Conservation (phyloP, 1,140 invertebrate genomes). For the Aphaenogaster rudis region DNA sequence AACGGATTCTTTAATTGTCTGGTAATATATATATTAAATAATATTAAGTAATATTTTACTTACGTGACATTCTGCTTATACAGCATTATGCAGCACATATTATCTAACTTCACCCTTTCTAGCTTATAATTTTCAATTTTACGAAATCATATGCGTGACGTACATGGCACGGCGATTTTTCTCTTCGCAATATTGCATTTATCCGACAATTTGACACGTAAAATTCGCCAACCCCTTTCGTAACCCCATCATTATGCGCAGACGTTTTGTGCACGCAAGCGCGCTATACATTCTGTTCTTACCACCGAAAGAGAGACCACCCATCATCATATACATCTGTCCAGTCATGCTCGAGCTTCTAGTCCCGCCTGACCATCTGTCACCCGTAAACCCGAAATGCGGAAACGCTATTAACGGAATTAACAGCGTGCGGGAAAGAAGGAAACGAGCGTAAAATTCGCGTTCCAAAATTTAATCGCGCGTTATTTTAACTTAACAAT, state of each 20-base stretch:
- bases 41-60: not conserved
- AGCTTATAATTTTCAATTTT: not conserved
- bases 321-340: conserved; percentile 21
- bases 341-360: conserved; percentile 40
- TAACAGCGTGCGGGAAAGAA: not conserved
- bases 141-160: not conserved
- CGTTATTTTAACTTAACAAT: not conserved
- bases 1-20: not conserved
- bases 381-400: not conserved
- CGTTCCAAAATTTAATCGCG: not conserved
- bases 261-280: conserved; percentile 47
- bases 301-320: not conserved
- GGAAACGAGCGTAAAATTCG: not conserved
- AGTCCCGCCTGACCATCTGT: conserved; percentile 4
- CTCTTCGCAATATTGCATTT: not conserved
- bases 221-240: conserved; percentile 21
- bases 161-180: not conserved
- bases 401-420: not conserved
- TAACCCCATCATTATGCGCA: conserved; percentile 19
- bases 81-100: not conserved
- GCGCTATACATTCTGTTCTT: not conserved
- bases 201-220: not conserved
- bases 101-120: not conserved
- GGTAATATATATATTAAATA: not conserved
- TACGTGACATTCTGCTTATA: not conserved